Base-by-base conservation (phyloP, 2,797 vertebrate genomes). In the Neosilurus mollespiculum region DNA sequence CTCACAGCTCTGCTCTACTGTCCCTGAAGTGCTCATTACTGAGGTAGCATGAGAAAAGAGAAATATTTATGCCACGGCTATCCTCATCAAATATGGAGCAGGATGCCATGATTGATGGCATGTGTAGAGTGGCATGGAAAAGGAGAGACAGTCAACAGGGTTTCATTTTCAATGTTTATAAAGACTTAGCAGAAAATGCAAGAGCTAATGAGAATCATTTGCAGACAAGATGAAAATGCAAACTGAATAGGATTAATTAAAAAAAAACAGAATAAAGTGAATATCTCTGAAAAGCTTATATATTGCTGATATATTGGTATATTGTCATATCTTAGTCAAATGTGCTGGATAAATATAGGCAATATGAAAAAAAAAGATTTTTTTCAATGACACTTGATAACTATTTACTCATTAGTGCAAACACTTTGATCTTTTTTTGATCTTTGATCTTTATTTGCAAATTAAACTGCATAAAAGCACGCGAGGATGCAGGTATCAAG, bases 11-110 rank as follows among this genome's bases (percentile, higher is more conserved):
- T 37, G 78, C 81, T 61, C 49, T 56, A 53, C 82, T 80, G 62
- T 82, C 83, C 83, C 81, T 83, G 64, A 83, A 82, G 83, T 85
- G 69, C 77, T 85, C 86, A 87, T 85, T 82, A 87, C 80, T 43
- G 70, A 78, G 81, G 61, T 78, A 78, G 80, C 43, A 64, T 26
- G 80, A 82, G 70, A 87, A 76, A 80, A 82, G 80, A 82, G 81
- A 75, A 84, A 76, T 78, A 83, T 85, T 87, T 87, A 85, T 43
- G 82, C 43, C 43, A 75, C 12, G 73, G n/a, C 65, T 53, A 14
- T 80, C 49, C 86, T 85, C 83, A 85, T 85, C 76, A 85, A 84
- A 83, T 64, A 87, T 76, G 54, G 66, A 78, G 79, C 73, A 78
- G 82, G 77, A 53, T 65, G 34, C 78, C 53, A 65, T 80, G 75